These are phyloP conservation scores for Oncorhynchus masou DNA, from an alignment of 2,113 vertebrate genomes.

Conservation along the genomic window DNA sequence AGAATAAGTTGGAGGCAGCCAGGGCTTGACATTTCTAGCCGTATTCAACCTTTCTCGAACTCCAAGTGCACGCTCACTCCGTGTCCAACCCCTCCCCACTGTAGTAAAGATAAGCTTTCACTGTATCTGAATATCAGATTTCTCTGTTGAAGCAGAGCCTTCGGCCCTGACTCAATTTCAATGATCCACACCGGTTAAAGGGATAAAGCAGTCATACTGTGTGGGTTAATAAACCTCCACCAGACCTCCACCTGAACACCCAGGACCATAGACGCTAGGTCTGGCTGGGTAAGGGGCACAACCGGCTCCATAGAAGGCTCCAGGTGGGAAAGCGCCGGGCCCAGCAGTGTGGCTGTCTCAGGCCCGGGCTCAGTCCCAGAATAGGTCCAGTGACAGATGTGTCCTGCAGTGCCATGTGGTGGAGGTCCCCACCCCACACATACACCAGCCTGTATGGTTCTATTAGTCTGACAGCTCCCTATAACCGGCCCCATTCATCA, in stretches of 20 bases:
- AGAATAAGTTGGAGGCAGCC: slow-evolving; percentile 21
- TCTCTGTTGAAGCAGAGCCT: slow-evolving; percentile 10
- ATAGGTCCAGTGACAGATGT: not conserved
- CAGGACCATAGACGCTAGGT: not conserved
- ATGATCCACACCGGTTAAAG: slow-evolving; percentile 18
- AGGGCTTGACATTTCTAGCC: slow-evolving; percentile 9
- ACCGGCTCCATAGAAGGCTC: not conserved
- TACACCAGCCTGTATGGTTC: slow-evolving; percentile 13
- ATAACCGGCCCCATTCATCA: slow-evolving; percentile 34
- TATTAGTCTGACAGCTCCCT: slow-evolving; percentile 22
- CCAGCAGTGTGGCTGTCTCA: slow-evolving; percentile 12
- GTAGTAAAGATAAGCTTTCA: slow-evolving; percentile 31
- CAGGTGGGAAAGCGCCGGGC: not conserved
- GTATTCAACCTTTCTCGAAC: slow-evolving; percentile 10
- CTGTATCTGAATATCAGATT: slow-evolving; percentile 33
- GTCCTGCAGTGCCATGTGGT: not conserved
- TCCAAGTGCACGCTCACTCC: slow-evolving; percentile 16
- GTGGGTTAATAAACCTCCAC: not conserved
- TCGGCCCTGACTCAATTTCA: slow-evolving; percentile 36
- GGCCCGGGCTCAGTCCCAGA: not conserved
- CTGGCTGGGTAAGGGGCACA: not conserved
- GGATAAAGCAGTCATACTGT: not conserved
- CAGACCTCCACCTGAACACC: not conserved
- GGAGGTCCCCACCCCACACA: not conserved
- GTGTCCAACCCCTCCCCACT: not conserved